Percentiles rank a stretch among this genome's conserved stretches.
Evolutionary conservation across 2,888 invertebrate genomes (phyloP).

Genomic region (Scaptomyza flava): DNA sequence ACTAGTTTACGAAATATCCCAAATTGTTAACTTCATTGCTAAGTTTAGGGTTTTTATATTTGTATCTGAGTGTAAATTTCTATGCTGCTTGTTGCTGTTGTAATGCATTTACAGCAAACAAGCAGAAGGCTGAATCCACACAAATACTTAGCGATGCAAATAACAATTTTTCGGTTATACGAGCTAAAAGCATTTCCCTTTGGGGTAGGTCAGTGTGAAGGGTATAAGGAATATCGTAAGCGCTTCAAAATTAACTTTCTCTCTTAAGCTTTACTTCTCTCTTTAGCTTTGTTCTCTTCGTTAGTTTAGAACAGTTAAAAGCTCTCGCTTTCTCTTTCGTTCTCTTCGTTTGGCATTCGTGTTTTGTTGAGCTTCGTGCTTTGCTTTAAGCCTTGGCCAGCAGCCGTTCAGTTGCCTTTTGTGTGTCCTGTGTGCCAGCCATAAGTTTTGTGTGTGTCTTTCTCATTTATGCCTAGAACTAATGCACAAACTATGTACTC

Average conservation of each 20-base stretch:
- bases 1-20: no score
- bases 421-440: constrained; percentile 12
- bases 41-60: no score
- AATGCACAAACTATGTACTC: constrained; percentile 68
- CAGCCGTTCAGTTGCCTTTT: constrained; percentile 60
- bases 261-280: constrained; percentile 37
- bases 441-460: constrained; percentile 10
- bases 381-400: constrained; percentile 35
- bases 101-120: constrained; percentile 70
- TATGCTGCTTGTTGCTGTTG: constrained; percentile 28
- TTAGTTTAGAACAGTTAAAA: constrained; percentile 62
- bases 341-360: constrained; percentile 11
- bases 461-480: constrained; percentile 59
- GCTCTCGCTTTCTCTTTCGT: constrained; percentile 28
- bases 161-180: constrained; percentile 76
- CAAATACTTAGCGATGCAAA: constrained; percentile 51
- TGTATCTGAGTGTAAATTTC: constrained; percentile 1
- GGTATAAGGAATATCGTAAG: constrained; percentile 57
- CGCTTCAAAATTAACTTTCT: no score
- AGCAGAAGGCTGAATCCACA: constrained; percentile 57
- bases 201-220: constrained; percentile 1
- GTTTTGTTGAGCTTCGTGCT: not conserved
- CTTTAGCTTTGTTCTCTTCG: constrained; percentile 37
- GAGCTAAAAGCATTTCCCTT: constrained; percentile 41
- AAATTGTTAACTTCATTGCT: no score